Percentiles rank a stretch among this genome's conserved stretches.
Conservation (phyloP, 2,888 invertebrate genomes). For the Trachelus iudaicus region DNA sequence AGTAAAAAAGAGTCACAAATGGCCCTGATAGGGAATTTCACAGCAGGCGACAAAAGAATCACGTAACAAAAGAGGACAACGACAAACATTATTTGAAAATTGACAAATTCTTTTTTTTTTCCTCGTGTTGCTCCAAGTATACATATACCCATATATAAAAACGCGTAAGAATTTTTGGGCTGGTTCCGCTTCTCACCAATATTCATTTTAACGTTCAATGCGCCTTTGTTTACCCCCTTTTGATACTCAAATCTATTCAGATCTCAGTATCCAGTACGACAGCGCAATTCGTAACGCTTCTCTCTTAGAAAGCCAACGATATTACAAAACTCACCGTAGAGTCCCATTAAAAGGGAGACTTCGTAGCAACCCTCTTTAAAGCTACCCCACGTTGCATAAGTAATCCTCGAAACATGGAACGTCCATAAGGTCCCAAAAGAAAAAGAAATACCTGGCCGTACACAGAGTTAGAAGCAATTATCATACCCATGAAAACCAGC, state of each 20-base stretch:
- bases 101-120: background rate
- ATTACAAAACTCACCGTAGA: background rate
- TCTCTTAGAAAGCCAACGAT: background rate
- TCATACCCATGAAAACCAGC: background rate
- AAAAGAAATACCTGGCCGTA: background rate
- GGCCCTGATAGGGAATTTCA: constrained; percentile 30
- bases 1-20: constrained; percentile 27
- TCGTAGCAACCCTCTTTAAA: background rate
- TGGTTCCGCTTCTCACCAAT: background rate
- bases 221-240: background rate
- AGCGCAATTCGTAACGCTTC: background rate
- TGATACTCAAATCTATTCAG: background rate
- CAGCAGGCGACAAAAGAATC: background rate
- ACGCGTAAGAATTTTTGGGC: too few species aligned
- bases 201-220: background rate
- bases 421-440: background rate
- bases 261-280: background rate
- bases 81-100: background rate
- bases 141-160: too few species aligned
- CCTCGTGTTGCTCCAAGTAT: background rate
- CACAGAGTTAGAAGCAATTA: background rate
- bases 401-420: background rate
- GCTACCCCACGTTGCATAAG: background rate
- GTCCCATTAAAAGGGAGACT: background rate
- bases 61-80: background rate